A percentile compares a stretch with the other conserved stretches of the same genome.
Evolutionary conservation across 2,797 vertebrate genomes (phyloP).

Genomic region (Cheirogaleus major): DNA sequence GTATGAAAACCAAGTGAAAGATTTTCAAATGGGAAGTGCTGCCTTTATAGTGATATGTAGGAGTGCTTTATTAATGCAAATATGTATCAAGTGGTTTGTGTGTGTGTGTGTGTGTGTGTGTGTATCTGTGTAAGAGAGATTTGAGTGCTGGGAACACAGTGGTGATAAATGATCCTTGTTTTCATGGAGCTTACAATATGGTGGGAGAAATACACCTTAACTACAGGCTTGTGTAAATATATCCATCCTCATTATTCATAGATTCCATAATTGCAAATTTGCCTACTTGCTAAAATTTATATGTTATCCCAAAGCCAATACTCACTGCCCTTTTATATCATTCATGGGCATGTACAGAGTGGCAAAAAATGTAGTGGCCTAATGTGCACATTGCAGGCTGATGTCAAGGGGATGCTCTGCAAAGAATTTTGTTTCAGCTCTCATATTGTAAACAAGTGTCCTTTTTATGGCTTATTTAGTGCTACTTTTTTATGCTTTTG

Average conservation of each 20-base stretch:
- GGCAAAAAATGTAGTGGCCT: not conserved
- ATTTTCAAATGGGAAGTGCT: not conserved
- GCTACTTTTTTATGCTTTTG: not conserved
- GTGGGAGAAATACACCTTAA: not conserved
- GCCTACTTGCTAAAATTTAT: not conserved
- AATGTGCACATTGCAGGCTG: accelerated
- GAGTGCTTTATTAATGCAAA: not conserved
- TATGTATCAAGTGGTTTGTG: no score
- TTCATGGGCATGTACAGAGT: not conserved
- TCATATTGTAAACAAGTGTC: not conserved
- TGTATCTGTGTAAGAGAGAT: not conserved
- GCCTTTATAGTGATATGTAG: not conserved
- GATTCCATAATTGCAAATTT: not conserved
- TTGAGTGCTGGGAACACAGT: not conserved
- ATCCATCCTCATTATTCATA: not conserved
- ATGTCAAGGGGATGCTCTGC: not conserved
- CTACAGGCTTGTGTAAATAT: not conserved
- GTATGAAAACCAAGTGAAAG: not conserved
- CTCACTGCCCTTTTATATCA: not conserved
- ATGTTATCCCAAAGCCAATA: not conserved
- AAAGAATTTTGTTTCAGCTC: not conserved
- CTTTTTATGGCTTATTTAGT: not conserved
- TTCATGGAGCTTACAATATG: not conserved
- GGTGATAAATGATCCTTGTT: not conserved
- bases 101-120: not conserved